Percentiles rank a stretch among this genome's conserved stretches.
Evolutionary conservation across 2,113 vertebrate genomes (phyloP).

Genomic region (Hiodon alosoides): DNA sequence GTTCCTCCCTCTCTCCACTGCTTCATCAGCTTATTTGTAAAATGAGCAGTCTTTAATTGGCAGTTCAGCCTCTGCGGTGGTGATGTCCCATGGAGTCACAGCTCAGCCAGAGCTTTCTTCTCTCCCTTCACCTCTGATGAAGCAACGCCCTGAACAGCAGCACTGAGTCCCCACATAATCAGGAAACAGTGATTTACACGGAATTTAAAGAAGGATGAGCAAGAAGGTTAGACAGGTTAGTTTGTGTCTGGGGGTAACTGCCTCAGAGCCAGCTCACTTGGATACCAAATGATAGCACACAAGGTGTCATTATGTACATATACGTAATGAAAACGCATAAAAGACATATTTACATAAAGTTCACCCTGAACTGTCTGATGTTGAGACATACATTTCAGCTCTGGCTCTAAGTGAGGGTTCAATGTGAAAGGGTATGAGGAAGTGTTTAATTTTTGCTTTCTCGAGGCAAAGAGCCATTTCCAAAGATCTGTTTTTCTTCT

Average conservation of each 20-base stretch:
- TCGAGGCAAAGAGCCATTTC: background rate
- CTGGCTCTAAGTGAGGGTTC: background rate
- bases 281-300: too few species aligned
- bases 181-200: conserved; percentile 31
- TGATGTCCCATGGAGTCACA: conserved; percentile 37
- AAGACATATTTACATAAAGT: background rate
- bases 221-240: background rate
- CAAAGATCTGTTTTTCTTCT: background rate
- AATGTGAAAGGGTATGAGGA: conserved; percentile 9
- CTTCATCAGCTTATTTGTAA: conserved; percentile 44
- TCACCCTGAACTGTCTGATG: background rate
- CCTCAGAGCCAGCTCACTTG: too few species aligned
- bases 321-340: background rate
- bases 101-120: conserved; percentile 41
- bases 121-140: conserved; percentile 38
- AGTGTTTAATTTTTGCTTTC: conserved; percentile 16
- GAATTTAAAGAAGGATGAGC: background rate
- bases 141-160: conserved; percentile 40
- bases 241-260: too few species aligned
- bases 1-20: background rate
- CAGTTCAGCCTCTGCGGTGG: conserved; percentile 52
- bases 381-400: conserved; percentile 14
- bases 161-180: background rate
- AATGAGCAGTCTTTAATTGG: conserved; percentile 47
- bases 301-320: background rate